Conservation (phyloP, 2,888 invertebrate genomes). For the Tachystola acroxantha region DNA sequence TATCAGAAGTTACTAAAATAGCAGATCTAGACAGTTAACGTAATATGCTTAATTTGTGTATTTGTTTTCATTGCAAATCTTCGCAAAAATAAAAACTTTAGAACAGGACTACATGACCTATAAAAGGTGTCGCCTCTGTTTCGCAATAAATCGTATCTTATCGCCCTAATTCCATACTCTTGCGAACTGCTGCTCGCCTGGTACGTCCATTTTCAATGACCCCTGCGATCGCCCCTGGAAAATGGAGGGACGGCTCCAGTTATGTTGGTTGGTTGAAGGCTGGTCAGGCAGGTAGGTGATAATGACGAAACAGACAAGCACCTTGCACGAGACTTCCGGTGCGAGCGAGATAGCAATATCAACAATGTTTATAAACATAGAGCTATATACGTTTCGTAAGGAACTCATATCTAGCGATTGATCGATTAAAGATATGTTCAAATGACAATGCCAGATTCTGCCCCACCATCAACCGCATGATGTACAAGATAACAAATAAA, state of each 20-base stretch:
- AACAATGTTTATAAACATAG: conserved; percentile 39
- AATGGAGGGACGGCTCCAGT: too few relatives aligned
- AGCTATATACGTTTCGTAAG: conserved; percentile 1
- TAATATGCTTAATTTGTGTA: too few relatives aligned
- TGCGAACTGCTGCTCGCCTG: conserved; percentile 13
- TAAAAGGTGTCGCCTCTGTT: conserved; percentile 10
- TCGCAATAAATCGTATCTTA: conserved; percentile 16
- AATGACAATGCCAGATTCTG: too few relatives aligned
- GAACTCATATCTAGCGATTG: too few relatives aligned
- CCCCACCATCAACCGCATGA: too few relatives aligned
- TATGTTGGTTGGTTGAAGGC: too few relatives aligned
- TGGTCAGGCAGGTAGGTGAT: conserved; percentile 6
- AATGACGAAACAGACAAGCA: conserved; percentile 34
- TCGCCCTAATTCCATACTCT: conserved; percentile 16
- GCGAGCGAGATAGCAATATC: conserved; percentile 26
- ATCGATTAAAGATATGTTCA: too few relatives aligned
- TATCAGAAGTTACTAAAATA: too few relatives aligned
- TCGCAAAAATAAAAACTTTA: background rate
- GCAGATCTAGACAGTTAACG: too few relatives aligned
- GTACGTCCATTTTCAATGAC: conserved; percentile 12
- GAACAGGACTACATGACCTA: conserved; percentile 7
- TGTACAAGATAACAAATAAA: too few relatives aligned
- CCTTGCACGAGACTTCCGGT: conserved; percentile 32
- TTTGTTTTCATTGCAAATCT: too few relatives aligned
- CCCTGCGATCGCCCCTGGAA: conserved; percentile 4